A percentile compares a stretch with the other conserved stretches of the same genome.
These are phyloP conservation scores for Sander vitreus DNA, from an alignment of 2,113 vertebrate genomes.

Conservation along the genomic window DNA sequence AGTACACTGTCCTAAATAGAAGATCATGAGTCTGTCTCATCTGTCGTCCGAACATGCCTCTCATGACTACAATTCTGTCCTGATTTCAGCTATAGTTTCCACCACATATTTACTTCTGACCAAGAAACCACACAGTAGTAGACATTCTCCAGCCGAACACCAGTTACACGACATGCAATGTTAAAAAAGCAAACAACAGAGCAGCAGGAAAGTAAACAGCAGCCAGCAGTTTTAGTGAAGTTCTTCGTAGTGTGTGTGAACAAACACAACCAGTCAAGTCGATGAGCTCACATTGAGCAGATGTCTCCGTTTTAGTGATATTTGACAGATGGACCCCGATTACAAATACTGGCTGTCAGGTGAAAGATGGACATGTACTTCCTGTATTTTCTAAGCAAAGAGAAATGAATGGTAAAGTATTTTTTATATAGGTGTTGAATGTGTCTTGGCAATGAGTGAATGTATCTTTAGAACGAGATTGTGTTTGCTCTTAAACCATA, in stretches of 20 bases:
- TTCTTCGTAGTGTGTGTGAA: conserved; percentile 15
- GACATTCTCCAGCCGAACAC: conserved; percentile 16
- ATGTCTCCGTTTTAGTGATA: conserved; percentile 16
- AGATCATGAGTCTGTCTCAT: no score
- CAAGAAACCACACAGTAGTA: background rate
- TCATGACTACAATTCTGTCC: no score
- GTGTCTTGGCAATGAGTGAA: background rate
- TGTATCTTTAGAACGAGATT: background rate
- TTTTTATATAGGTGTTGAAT: background rate
- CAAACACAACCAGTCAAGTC: conserved; percentile 25
- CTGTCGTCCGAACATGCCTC: no score
- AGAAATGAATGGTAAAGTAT: background rate
- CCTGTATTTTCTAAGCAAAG: background rate
- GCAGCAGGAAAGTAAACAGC: conserved; percentile 27
- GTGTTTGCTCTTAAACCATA: background rate
- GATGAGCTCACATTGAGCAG: conserved; percentile 30
- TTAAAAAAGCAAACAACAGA: conserved; percentile 32
- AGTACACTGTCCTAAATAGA: no score
- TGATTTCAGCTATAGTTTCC: background rate
- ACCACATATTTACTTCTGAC: background rate
- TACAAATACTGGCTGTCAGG: conserved; percentile 1
- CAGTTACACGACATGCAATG: background rate
- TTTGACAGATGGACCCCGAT: background rate
- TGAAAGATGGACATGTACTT: background rate
- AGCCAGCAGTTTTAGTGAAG: conserved; percentile 15